Conservation (phyloP, 2,888 invertebrate species). For the Noctua comes region DNA sequence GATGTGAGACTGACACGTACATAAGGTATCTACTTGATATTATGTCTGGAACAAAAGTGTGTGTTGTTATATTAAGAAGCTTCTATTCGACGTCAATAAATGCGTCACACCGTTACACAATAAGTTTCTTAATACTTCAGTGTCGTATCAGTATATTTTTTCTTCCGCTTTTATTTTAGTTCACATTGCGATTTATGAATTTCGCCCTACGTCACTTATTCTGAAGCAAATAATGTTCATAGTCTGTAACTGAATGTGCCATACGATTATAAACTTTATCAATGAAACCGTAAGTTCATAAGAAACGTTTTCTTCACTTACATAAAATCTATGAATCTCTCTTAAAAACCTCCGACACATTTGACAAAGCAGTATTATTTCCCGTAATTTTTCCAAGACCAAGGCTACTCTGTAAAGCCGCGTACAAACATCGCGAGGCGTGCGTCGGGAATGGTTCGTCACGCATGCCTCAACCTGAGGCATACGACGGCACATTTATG, state of each 20-base stretch:
- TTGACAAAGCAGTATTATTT: background rate
- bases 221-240: background rate
- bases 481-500: too few relatives aligned
- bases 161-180: background rate
- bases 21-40: background rate
- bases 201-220: background rate
- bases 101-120: background rate
- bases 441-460: too few relatives aligned
- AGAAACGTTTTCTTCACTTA: background rate
- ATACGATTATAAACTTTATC: background rate
- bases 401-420: background rate
- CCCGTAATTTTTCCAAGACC: background rate
- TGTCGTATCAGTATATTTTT: background rate
- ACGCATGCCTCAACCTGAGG: too few relatives aligned
- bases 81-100: background rate
- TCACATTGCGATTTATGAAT: background rate
- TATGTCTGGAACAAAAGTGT: background rate
- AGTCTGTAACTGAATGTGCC: background rate
- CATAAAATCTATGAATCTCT: background rate
- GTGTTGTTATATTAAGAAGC: background rate
- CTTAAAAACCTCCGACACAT: background rate
- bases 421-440: too few relatives aligned
- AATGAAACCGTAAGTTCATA: background rate
- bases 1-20: conserved; percentile 14
- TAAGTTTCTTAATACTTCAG: background rate